These are phyloP conservation scores for Eupithecia subfuscata DNA, from an alignment of 2,888 invertebrate genomes.

Conservation along the genomic window DNA sequence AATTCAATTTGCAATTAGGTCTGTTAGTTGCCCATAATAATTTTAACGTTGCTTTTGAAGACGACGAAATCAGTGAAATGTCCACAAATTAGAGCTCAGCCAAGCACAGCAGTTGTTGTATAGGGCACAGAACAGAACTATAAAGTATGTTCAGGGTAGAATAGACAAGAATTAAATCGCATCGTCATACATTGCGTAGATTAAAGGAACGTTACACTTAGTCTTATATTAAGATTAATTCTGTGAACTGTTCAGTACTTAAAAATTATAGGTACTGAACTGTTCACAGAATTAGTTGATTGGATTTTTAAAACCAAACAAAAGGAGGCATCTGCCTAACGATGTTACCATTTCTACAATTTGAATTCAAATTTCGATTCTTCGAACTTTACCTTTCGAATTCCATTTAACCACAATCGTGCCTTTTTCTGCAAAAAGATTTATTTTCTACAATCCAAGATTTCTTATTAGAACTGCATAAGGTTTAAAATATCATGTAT, in stretches of 20 bases:
- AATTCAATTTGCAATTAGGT: constrained; percentile 35
- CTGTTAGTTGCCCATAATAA: neutral
- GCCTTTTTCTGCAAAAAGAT: neutral
- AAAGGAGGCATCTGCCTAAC: constrained; percentile 21
- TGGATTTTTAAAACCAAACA: constrained; percentile 25
- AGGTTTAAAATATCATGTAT: constrained; percentile 4
- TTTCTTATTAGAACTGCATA: constrained; percentile 10
- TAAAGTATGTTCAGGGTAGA: neutral
- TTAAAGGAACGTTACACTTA: neutral
- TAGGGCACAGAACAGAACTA: too few species aligned
- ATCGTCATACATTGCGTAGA: too few species aligned
- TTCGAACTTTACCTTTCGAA: constrained; percentile 55
- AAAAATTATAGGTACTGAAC: neutral
- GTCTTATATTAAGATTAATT: neutral
- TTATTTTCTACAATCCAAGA: neutral
- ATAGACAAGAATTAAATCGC: neutral
- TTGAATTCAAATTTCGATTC: constrained; percentile 63
- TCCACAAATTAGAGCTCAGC: neutral
- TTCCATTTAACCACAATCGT: constrained; percentile 29
- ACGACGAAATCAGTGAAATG: neutral
- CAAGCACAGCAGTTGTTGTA: too few species aligned
- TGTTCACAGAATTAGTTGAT: neutral
- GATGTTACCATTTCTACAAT: constrained; percentile 43
- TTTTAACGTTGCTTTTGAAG: neutral
- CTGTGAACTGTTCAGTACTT: too few species aligned